Evolutionary conservation across 2,888 invertebrate species (phyloP), one percentile per base, ranked within the genome.

Genomic region (Hoplodrina ambigua): DNA sequence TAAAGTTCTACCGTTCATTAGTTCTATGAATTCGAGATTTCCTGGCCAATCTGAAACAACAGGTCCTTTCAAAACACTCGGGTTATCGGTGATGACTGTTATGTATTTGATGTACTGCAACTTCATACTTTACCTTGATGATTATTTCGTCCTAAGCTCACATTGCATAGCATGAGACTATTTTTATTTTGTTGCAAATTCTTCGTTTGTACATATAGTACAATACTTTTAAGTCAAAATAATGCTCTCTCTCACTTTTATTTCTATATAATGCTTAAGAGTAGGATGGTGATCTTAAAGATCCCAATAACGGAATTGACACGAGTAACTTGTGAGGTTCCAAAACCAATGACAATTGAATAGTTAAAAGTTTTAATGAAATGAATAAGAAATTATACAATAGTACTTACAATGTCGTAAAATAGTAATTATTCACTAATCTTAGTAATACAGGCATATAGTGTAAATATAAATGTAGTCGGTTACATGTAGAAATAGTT

Each of bases 1-100:
- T 6, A 88, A 65, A 15, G 68, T 61, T 63, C 83, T 88, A 8
- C 89, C 89, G 49, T 85, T 87, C 4, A 82, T 8, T 41, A 88
- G 50, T 64, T 89, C 81, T 54, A 90, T 88, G 1, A 89, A 37
- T 60, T 85, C 63, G 46, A 84, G 69, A 65, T n/a, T 57, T 41
- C 8, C 20, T 53, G 70, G 46, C 8, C 17, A 19, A 49, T 15
- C 80, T 80, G 65, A n/a, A 78, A 78, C 17, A 33, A 56, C n/a
- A 46, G 7, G 20, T n/a, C 13, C 11, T 13, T 54, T 19, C 41
- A n/a, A 44, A 19, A 56, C 37, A 41, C 19, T 25, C 0, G 4
- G 11, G 6, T 33, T 13, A 46, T 19, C 46, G 5, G 1, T 13
- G n/a, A 17, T 19, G 10, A 53, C 53, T 25, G 25, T 2, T 25